A percentile compares a stretch with the other conserved stretches of the same genome.
These are phyloP conservation scores for Leptarthrus brevirostris DNA, from an alignment of 2,888 invertebrate species.

Conservation along the genomic window DNA sequence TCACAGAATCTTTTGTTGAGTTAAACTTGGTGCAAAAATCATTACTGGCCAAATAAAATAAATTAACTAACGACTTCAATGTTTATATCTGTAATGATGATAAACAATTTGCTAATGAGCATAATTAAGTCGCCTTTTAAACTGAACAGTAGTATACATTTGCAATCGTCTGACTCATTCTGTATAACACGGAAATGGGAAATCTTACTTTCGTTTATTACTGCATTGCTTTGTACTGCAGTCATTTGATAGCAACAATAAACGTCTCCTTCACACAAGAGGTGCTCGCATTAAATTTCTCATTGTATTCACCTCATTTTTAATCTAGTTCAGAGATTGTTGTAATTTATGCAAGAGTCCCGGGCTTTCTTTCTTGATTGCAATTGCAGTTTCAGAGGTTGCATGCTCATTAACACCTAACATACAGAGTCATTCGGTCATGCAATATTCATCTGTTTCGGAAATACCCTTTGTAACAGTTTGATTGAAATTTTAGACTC, in stretches of 20 bases:
- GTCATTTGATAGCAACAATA: constrained; percentile 18
- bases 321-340: constrained; percentile 23
- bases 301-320: constrained; percentile 6
- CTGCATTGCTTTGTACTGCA: neutral
- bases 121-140: no score
- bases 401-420: constrained; percentile 5
- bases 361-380: constrained; percentile 7
- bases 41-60: no score
- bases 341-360: constrained; percentile 8
- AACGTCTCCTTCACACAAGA: neutral
- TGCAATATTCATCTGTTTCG: no score
- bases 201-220: constrained; percentile 18
- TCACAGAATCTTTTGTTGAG: no score
- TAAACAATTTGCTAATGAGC: neutral
- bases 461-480: no score
- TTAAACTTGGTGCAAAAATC: no score
- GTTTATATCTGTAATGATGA: no score
- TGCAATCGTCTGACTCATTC: neutral
- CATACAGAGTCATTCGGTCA: no score
- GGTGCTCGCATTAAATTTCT: neutral
- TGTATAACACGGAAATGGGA: neutral
- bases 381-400: neutral
- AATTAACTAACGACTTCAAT: no score
- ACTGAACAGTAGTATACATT: neutral
- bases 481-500: no score